Evolutionary conservation across 2,888 invertebrate species (phyloP).

Genomic region (Zhengitettix transpicula): DNA sequence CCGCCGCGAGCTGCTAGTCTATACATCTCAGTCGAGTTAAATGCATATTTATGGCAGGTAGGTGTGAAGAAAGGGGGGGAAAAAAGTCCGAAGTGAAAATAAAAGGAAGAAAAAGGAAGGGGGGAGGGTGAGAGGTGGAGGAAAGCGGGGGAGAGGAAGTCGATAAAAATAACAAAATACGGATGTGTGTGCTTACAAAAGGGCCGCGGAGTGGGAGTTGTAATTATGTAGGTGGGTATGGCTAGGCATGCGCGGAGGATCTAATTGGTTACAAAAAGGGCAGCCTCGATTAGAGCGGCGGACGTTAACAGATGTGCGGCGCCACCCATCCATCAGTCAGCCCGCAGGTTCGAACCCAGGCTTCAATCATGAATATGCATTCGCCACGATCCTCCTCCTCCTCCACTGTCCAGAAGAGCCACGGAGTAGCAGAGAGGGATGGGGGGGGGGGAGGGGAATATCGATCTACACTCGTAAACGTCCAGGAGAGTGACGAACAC

Average conservation of each 20-base stretch:
- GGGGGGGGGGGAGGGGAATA: too few species aligned
- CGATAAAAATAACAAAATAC: not conserved
- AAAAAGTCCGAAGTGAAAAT: not conserved
- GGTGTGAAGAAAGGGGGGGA: not conserved
- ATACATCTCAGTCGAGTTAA: not conserved
- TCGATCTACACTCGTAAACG: too few species aligned
- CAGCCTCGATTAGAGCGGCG: constrained; percentile 5
- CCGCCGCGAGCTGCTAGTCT: not conserved
- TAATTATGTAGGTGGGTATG: constrained; percentile 8
- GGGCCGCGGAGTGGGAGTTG: not conserved
- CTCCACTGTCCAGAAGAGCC: too few species aligned
- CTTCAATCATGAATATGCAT: not conserved
- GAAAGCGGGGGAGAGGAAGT: not conserved
- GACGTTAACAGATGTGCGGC: constrained; percentile 6
- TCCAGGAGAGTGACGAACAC: too few species aligned
- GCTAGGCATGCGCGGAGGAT: constrained; percentile 5
- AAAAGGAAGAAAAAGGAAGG: not conserved
- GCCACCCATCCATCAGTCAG: not conserved
- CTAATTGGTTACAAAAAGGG: constrained; percentile 8
- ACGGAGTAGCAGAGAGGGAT: too few species aligned
- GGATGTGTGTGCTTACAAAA: not conserved
- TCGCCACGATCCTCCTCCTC: too few species aligned
- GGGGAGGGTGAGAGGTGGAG: not conserved
- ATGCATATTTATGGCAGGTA: not conserved
- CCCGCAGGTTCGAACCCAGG: not conserved